Percentiles rank a stretch among this genome's conserved stretches.
Evolutionary conservation across 2,113 vertebrate genomes (phyloP).

Genomic region (Brachirus orientalis): DNA sequence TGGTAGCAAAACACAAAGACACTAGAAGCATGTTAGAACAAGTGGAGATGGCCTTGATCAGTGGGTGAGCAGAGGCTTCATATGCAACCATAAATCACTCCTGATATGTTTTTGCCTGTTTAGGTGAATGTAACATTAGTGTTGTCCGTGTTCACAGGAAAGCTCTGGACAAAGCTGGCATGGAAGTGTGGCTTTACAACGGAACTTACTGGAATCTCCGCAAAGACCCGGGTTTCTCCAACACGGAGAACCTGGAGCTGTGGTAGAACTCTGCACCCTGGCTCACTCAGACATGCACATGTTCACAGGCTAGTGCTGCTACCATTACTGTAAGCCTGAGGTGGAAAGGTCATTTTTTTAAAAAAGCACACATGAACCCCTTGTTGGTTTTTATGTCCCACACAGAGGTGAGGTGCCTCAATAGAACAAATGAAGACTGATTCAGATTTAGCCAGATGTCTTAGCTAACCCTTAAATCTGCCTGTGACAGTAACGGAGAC

Average conservation of each 20-base stretch:
- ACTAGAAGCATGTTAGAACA: too few relatives aligned
- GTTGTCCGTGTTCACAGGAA: constrained; percentile 72
- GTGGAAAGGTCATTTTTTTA: background rate
- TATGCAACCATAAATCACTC: too few relatives aligned
- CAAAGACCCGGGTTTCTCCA: constrained; percentile 85
- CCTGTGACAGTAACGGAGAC: too few relatives aligned
- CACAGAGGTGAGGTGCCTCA: constrained; percentile 44
- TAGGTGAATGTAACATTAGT: too few relatives aligned
- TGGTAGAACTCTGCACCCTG: constrained; percentile 81
- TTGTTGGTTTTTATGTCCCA: background rate
- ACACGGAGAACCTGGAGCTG: constrained; percentile 86
- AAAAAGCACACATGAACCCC: constrained; percentile 60
- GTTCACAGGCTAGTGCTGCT: background rate
- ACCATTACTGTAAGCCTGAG: background rate
- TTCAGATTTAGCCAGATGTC: constrained; percentile 32
- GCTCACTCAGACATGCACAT: too few relatives aligned
- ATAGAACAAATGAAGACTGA: constrained; percentile 54
- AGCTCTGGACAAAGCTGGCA: constrained; percentile 79
- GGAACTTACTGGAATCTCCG: constrained; percentile 90
- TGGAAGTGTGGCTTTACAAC: constrained; percentile 89
- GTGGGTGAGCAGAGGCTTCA: too few relatives aligned
- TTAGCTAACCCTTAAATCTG: constrained; percentile 19
- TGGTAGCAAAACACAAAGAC: too few relatives aligned
- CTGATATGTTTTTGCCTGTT: too few relatives aligned
- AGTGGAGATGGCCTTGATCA: too few relatives aligned